A percentile compares a stretch with the other conserved stretches of the same genome.
These are phyloP conservation scores for Tipula confusa DNA, from an alignment of 2,888 invertebrate species.

Conservation along the genomic window DNA sequence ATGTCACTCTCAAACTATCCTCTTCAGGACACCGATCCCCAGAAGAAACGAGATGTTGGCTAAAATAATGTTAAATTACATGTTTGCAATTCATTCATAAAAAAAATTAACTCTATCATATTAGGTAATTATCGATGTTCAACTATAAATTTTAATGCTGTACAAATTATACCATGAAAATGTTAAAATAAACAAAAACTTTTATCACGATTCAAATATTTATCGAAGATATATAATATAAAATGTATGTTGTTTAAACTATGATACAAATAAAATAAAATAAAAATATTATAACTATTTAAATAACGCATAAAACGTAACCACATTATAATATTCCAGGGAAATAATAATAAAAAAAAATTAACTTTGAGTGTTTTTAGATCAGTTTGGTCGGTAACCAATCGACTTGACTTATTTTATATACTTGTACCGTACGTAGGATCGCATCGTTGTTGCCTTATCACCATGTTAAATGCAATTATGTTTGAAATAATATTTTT, in stretches of 20 bases:
- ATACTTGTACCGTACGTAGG: neutral
- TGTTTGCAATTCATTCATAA: neutral
- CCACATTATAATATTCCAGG: neutral
- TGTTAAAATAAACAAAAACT: conserved; percentile 16
- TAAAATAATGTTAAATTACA: neutral
- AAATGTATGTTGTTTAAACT: conserved; percentile 25
- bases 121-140: neutral
- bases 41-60: too few relatives aligned
- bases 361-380: neutral
- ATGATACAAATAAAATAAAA: conserved; percentile 4
- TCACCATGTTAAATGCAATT: conserved; percentile 3
- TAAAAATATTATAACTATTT: neutral
- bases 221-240: neutral
- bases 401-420: neutral
- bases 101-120: neutral
- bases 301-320: conserved; percentile 3
- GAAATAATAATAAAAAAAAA: neutral
- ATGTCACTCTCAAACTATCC: too few relatives aligned
- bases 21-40: too few relatives aligned
- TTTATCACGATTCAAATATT: conserved; percentile 25
- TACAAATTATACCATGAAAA: conserved; percentile 3
- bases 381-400: neutral
- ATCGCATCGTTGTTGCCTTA: neutral
- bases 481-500: neutral
- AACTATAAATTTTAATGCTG: conserved; percentile 16